These are phyloP conservation scores for Aix galericulata DNA, from an alignment of 2,113 vertebrate genomes.

Conservation along the genomic window DNA sequence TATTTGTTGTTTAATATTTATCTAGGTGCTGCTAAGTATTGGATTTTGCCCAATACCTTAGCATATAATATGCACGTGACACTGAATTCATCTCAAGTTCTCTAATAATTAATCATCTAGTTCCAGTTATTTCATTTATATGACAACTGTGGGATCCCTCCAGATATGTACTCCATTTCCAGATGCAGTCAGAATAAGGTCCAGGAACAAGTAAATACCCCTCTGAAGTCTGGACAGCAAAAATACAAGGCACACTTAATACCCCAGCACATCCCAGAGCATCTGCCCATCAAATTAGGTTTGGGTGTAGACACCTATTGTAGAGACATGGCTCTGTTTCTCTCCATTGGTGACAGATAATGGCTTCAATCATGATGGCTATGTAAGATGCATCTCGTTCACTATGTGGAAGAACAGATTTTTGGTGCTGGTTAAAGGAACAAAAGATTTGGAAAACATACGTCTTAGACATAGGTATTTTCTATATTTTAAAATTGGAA, in stretches of 20 bases:
- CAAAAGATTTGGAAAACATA: background rate
- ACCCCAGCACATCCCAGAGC: background rate
- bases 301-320: background rate
- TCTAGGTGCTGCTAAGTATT: background rate
- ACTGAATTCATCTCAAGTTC: background rate
- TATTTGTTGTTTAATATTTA: slow-evolving; percentile 2
- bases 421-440: background rate
- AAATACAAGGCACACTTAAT: background rate
- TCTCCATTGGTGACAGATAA: background rate
- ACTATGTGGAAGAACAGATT: background rate
- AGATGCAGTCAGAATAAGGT: background rate
- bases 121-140: background rate
- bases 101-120: background rate
- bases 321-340: background rate
- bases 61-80: background rate
- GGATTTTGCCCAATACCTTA: background rate
- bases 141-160: background rate
- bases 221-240: background rate
- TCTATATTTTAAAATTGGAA: background rate
- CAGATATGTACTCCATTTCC: background rate
- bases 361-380: background rate
- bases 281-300: background rate
- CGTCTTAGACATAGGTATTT: background rate
- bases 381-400: rapidly evolving
- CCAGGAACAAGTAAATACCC: background rate